phyloP scores from a whole-genome alignment of 2,113 vertebrate species.

The human region GRCh38 chr21:36887501-36888000 shows the following conservation, averaged over 20 bases:
- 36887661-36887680: conserved; percentile 69
- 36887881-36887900: conserved; percentile 84
- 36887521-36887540: not conserved
- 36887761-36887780: conserved; percentile 69
- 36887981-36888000: conserved; percentile 97
- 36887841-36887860: conserved; percentile 70
- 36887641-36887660: conserved; percentile 36
- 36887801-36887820: conserved; percentile 66
- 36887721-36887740: conserved; percentile 50
- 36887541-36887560: conserved; percentile 57
- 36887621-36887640: not conserved
- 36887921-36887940: conserved; percentile 95
- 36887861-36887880: conserved; percentile 59
- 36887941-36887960: conserved; percentile 92
- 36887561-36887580: not conserved
- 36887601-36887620: not conserved
- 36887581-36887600: not conserved
- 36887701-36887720: conserved; percentile 67
- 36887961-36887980: conserved; percentile 87
- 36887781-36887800: conserved; percentile 75
- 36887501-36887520: not conserved
- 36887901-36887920: conserved; percentile 82
- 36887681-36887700: conserved; percentile 35
- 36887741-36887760: conserved; percentile 63
- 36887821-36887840: conserved; percentile 77